These are phyloP conservation scores for Coccyzus lansbergi DNA, from an alignment of 2,797 vertebrate genomes.

Conservation along the genomic window DNA sequence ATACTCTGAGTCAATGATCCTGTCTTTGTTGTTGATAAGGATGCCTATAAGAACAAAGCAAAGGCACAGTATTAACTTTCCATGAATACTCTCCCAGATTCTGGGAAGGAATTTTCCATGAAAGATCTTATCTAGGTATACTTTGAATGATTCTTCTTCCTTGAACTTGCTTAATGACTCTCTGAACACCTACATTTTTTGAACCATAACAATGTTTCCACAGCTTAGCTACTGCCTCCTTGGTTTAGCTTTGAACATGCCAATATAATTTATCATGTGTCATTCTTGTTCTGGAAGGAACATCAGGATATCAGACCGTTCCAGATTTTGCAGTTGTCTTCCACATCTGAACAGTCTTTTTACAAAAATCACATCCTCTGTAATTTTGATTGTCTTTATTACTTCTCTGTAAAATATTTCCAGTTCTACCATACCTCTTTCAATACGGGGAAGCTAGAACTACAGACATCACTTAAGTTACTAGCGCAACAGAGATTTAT, in stretches of 20 bases:
- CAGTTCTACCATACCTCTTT: neutral
- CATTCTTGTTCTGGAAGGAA: neutral
- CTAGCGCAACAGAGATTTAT: neutral
- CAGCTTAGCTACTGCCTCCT: neutral
- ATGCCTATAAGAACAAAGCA: neutral
- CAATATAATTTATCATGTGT: neutral
- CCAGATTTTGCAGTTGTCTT: neutral
- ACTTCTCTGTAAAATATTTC: neutral
- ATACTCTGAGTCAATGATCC: neutral
- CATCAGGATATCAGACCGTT: neutral
- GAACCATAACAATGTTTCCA: neutral
- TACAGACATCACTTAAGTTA: neutral
- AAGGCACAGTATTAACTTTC: neutral
- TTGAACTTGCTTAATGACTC: neutral
- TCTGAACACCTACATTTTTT: neutral
- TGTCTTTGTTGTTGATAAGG: neutral
- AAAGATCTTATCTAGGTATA: neutral
- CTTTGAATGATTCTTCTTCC: neutral
- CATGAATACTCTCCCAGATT: neutral
- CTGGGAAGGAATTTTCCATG: neutral
- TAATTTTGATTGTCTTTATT: neutral
- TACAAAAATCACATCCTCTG: accelerated
- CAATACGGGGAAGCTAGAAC: neutral
- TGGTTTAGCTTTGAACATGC: neutral
- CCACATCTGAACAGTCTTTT: neutral